Conservation (phyloP, 2,888 invertebrate genomes). For the Ochropacha duplaris region DNA sequence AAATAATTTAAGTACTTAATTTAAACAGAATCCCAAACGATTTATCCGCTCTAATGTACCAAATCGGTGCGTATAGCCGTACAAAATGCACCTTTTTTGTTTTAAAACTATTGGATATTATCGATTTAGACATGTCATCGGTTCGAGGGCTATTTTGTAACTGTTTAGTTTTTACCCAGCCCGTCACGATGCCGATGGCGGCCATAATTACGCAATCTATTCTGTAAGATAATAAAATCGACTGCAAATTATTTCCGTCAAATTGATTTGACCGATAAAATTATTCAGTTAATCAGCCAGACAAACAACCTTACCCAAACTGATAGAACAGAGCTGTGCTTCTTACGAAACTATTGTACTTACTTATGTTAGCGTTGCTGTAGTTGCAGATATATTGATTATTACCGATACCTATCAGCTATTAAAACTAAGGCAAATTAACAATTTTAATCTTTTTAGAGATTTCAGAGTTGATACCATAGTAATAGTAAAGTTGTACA, state of each 20-base stretch:
- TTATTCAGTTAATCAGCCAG: conserved; percentile 20
- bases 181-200: conserved; percentile 31
- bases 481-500: too few species aligned
- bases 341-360: background rate
- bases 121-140: conserved; percentile 18
- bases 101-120: background rate
- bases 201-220: conserved; percentile 40
- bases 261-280: conserved; percentile 46
- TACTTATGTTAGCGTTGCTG: background rate
- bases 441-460: too few species aligned
- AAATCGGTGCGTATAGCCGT: background rate
- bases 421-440: too few species aligned
- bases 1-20: too few species aligned
- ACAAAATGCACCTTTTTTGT: background rate
- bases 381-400: background rate
- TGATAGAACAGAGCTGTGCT: background rate
- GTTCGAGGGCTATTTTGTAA: conserved; percentile 32
- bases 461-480: too few species aligned
- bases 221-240: conserved; percentile 35
- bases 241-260: conserved; percentile 36
- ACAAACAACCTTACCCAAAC: background rate
- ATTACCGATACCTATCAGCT: too few species aligned
- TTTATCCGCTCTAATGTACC: background rate
- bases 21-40: background rate
- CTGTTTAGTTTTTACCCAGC: conserved; percentile 28